A percentile compares a stretch with the other conserved stretches of the same genome.
Evolutionary conservation across 1,140 invertebrate genomes (phyloP).

Genomic region (Drosophila subpulchrella): DNA sequence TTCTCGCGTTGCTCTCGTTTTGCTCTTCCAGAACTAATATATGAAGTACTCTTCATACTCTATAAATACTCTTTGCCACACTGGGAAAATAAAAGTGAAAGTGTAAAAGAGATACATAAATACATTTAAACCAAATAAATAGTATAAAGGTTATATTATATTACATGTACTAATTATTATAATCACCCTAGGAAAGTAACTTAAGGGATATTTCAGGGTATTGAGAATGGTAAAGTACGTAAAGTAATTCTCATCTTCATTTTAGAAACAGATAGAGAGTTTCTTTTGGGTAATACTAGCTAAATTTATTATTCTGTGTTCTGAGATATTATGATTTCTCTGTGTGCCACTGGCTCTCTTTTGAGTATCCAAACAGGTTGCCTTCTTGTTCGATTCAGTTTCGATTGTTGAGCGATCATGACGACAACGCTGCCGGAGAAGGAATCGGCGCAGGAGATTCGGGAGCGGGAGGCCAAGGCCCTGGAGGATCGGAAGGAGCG

Average conservation of each 20-base stretch:
- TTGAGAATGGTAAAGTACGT: too few species aligned
- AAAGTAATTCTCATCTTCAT: background rate
- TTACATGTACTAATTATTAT: too few species aligned
- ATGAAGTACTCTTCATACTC: too few species aligned
- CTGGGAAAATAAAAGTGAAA: background rate
- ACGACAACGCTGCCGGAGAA: constrained; percentile 44
- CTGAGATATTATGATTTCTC: background rate
- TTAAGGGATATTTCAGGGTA: too few species aligned
- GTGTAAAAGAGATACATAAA: background rate
- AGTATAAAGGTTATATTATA: too few species aligned
- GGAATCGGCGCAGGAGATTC: constrained; percentile 33
- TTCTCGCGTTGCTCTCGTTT: constrained; percentile 11
- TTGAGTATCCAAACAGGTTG: constrained; percentile 53
- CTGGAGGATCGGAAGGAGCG: constrained; percentile 50
- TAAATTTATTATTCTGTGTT: background rate
- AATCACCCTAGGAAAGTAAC: too few species aligned
- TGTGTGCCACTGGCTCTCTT: constrained; percentile 4
- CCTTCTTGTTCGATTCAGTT: constrained; percentile 51
- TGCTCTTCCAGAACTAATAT: background rate
- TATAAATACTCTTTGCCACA: background rate
- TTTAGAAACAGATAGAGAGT: background rate
- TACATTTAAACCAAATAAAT: too few species aligned
- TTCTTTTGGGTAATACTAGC: too few species aligned
- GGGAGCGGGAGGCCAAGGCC: constrained; percentile 38
- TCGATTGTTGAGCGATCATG: constrained; percentile 30